Base-by-base conservation (phyloP, 2,888 invertebrate genomes). In the Brachypalpus laphriformis region DNA sequence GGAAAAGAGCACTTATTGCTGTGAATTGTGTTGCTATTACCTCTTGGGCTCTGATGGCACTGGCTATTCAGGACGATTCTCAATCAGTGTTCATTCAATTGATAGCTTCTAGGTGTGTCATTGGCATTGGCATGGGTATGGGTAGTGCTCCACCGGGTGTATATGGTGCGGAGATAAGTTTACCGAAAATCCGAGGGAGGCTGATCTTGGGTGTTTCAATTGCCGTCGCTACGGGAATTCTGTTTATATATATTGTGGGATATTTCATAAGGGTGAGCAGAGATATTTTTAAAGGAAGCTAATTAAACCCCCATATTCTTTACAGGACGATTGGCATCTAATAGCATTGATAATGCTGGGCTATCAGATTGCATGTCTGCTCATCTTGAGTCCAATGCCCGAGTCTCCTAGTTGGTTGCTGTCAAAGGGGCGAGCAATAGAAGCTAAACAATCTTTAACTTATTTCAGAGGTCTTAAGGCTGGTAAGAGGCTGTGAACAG, bases 371-470 rank as follows among this genome's bases (percentile, higher is more conserved):
- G 56, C 89, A 2, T 88, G 91, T 0, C 40, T 91, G 11, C 75
- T 94, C 0, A 89, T 94, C 16, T 90, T 95, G 8, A 89, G 93
- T 5, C 90, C 94, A 3, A 91, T 94, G 7, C 95, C 95, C 0
- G 96, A 96, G 90, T 94, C 95, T 42, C 96, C 95, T 0, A 93
- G 93, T 3, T 96, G 95, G 95, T 89, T 96, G 37, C 93, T 95
- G 4, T 93, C 94, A 2, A 94, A 94, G 87, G 94, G 94, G 3
- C 92, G 93, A 42, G 89, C 92, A 0, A 93, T 93, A 22, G 93
- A 94, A 75, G 95, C 95, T 0, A 92, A 93, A 4, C 91, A 93
- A 65, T 92, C 94, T 0, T 94, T 94, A 51, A 92, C 92, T 49
- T 95, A 94, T 93, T 92, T 95, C 65, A 92, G 95, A 88, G 95